Evolutionary conservation across 30 jellyfish, hydroid and myxozoan species (phyloP).

Genomic region (Aurelia aurita): DNA sequence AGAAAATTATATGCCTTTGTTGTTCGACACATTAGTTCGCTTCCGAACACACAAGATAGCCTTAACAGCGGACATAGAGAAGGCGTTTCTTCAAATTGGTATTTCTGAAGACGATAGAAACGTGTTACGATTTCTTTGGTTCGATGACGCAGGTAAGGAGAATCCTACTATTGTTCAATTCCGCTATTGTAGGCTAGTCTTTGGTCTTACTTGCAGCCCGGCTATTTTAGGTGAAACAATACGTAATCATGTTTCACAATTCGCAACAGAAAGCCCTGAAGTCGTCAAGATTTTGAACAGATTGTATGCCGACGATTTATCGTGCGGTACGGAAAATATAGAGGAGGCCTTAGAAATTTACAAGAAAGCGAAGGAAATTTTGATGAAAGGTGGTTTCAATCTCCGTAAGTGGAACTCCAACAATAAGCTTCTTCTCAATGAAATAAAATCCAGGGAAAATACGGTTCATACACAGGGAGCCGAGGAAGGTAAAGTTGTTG

Average conservation of each 20-base stretch:
- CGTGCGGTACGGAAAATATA: constrained; percentile 1
- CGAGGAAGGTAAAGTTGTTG: background rate
- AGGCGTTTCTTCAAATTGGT: constrained; percentile 27
- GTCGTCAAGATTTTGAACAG: constrained; percentile 29
- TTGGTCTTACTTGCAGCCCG: constrained; percentile 49
- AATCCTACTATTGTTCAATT: constrained; percentile 31
- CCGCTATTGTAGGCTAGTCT: constrained; percentile 23
- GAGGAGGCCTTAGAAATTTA: too few relatives aligned
- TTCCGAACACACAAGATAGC: too few relatives aligned
- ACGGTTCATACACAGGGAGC: background rate
- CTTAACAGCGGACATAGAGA: constrained; percentile 22
- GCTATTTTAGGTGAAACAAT: constrained; percentile 27
- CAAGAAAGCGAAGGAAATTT: too few relatives aligned
- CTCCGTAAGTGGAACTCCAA: constrained; percentile 38
- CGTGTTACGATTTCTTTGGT: constrained; percentile 51
- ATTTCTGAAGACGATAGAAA: constrained; percentile 29
- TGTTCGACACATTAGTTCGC: too few relatives aligned
- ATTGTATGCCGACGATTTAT: constrained; percentile 38
- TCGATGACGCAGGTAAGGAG: background rate
- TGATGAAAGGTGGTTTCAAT: constrained; percentile 59
- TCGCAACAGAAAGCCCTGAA: constrained; percentile 11
- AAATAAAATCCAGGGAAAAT: constrained; percentile 5
- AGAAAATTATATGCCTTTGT: too few relatives aligned
- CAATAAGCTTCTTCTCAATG: constrained; percentile 4
- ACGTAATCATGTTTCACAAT: background rate